phyloP scores from a whole-genome alignment of 2,797 vertebrate genomes.

The Pangasius mekongensis region DNA sequence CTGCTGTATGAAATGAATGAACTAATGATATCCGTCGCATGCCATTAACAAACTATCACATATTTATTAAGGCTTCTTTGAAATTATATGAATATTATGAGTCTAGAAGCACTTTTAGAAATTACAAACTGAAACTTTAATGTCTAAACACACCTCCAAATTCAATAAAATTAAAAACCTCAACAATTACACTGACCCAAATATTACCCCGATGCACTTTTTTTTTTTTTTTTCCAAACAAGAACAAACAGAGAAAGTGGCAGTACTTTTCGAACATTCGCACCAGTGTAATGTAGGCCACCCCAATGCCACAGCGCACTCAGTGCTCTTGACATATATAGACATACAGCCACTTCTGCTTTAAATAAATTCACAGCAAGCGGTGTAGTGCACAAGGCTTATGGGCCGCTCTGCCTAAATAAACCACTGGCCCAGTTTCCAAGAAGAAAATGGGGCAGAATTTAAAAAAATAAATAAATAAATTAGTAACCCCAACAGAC shows the following conservation, averaged over 20 bases:
- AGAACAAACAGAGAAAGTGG: background rate
- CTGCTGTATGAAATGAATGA: background rate
- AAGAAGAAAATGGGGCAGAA: constrained; percentile 26
- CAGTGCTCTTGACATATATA: constrained; percentile 48
- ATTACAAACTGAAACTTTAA: background rate
- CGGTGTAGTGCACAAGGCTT: constrained; percentile 21
- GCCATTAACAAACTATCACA: background rate
- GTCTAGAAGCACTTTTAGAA: background rate
- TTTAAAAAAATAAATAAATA: background rate
- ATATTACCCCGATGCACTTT: background rate
- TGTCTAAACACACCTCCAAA: background rate
- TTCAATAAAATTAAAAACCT: background rate
- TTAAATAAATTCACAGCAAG: constrained; percentile 32
- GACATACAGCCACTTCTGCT: constrained; percentile 51
- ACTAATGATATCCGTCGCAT: background rate
- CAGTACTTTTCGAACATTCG: background rate
- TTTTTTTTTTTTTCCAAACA: background rate
- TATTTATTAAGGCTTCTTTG: background rate
- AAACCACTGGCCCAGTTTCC: constrained; percentile 53
- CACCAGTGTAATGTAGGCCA: constrained; percentile 43
- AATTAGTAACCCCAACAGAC: background rate
- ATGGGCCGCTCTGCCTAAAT: constrained; percentile 41
- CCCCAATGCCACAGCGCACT: constrained; percentile 37
- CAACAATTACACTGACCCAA: background rate
- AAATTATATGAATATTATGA: too few species aligned